phyloP scores from a whole-genome alignment of 2,888 invertebrate species.

The Folsomia manolachei region DNA sequence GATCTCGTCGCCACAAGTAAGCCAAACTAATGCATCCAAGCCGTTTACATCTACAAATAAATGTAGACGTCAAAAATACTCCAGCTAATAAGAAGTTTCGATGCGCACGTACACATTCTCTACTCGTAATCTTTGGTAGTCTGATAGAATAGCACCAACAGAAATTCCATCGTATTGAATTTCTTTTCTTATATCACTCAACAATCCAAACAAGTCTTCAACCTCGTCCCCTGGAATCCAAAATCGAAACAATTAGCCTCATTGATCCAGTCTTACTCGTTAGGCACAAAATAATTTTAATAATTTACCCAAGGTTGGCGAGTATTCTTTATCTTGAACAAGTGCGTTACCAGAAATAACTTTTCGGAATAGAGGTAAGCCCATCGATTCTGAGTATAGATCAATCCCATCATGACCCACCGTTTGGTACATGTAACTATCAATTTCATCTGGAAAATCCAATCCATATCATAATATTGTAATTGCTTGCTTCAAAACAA shows the following conservation, averaged over 20 bases:
- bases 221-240: conserved; percentile 79
- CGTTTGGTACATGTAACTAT: conserved; percentile 99
- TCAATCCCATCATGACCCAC: conserved; percentile 94
- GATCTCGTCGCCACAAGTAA: conserved; percentile 95
- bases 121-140: conserved; percentile 95
- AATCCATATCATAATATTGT: too few relatives aligned
- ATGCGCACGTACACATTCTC: conserved; percentile 85
- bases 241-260: too few relatives aligned
- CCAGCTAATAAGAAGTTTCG: neutral
- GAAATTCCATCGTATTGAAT: conserved; percentile 86
- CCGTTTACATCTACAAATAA: conserved; percentile 73
- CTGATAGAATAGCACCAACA: conserved; percentile 95
- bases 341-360: conserved; percentile 81
- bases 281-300: neutral
- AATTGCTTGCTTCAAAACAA: too few relatives aligned
- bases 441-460: conserved; percentile 75
- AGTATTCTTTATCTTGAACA: conserved; percentile 73
- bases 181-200: conserved; percentile 72
- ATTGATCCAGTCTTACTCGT: too few relatives aligned
- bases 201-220: conserved; percentile 86
- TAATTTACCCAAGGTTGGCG: conserved; percentile 59
- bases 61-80: conserved; percentile 32
- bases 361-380: conserved; percentile 80
- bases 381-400: conserved; percentile 89
- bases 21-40: conserved; percentile 84